Percentiles rank a stretch among this genome's conserved stretches.
Evolutionary conservation across 1,140 invertebrate species (phyloP).

Genomic region (Adoxophyes honmai): DNA sequence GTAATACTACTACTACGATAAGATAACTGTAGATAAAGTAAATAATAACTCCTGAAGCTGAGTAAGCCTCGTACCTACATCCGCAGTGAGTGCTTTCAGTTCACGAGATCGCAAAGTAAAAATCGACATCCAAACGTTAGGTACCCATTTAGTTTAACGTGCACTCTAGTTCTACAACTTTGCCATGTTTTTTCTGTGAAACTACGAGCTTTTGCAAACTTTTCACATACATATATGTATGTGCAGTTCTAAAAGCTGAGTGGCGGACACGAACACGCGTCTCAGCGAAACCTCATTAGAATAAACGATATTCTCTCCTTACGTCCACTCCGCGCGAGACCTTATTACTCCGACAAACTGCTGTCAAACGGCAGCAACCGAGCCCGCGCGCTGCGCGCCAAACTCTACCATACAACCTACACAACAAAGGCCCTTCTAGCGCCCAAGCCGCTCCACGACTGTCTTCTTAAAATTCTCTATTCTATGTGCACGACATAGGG

Average conservation of each 20-base stretch:
- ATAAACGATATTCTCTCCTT: slow-evolving; percentile 76
- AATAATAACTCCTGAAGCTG: slow-evolving; percentile 14
- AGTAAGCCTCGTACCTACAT: too few species aligned
- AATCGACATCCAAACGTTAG: background rate
- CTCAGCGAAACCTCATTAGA: slow-evolving; percentile 71
- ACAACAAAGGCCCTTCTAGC: slow-evolving; percentile 35
- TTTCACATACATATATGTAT: too few species aligned
- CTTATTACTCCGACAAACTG: slow-evolving; percentile 75
- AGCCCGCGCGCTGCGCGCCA: slow-evolving; percentile 13
- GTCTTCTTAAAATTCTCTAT: slow-evolving; percentile 36
- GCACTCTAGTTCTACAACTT: too few species aligned
- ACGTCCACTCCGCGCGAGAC: slow-evolving; percentile 70
- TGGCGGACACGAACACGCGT: slow-evolving; percentile 42
- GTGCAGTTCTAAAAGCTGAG: slow-evolving; percentile 15
- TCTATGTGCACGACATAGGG: slow-evolving; percentile 40
- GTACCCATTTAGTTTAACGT: too few species aligned
- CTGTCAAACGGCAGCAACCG: slow-evolving; percentile 58
- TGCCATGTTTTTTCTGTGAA: too few species aligned
- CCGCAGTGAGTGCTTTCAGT: too few species aligned
- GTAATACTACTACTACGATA: too few species aligned
- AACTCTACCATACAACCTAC: slow-evolving; percentile 30
- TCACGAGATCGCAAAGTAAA: too few species aligned
- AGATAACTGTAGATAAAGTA: too few species aligned
- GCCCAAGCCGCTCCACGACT: background rate
- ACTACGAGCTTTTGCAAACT: too few species aligned